These are phyloP conservation scores for Drosophila merina DNA, from an alignment of 2,888 invertebrate species.

Conservation along the genomic window DNA sequence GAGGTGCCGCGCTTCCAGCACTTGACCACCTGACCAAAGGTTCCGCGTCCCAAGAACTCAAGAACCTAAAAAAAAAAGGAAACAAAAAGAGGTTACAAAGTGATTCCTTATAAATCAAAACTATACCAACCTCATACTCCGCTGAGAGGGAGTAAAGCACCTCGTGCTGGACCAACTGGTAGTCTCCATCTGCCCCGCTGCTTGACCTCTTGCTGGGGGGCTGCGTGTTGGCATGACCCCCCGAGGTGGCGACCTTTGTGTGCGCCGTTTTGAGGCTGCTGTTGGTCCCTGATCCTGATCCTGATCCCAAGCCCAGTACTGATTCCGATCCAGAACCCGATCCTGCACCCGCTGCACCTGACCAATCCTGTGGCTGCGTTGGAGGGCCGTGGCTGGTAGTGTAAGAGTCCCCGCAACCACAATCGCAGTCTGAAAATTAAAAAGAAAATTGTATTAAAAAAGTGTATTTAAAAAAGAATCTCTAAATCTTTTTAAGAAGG, in stretches of 20 bases:
- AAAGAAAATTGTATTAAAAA: neutral
- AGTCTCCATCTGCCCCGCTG: constrained; percentile 97
- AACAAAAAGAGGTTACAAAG: neutral
- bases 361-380: constrained; percentile 51
- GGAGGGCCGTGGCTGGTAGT: constrained; percentile 47
- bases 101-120: neutral
- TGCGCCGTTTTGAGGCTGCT: constrained; percentile 84
- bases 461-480: too few relatives aligned
- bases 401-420: constrained; percentile 83
- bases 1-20: constrained; percentile 99
- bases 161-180: constrained; percentile 99
- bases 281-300: constrained; percentile 55
- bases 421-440: constrained; percentile 80
- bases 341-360: constrained; percentile 51
- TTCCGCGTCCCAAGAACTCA: constrained; percentile 99
- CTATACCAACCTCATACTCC: constrained; percentile 87
- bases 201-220: constrained; percentile 89
- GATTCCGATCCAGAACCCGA: constrained; percentile 42
- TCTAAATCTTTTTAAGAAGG: neutral
- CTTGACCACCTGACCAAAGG: constrained; percentile 99
- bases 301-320: constrained; percentile 29
- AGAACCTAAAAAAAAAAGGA: constrained; percentile 88
- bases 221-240: constrained; percentile 85
- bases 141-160: constrained; percentile 98
- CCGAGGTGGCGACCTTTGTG: constrained; percentile 84